Evolutionary conservation across 2,113 vertebrate genomes (phyloP), one percentile per base, ranked within the genome.

Genomic region (Melanostigma gelatinosum): DNA sequence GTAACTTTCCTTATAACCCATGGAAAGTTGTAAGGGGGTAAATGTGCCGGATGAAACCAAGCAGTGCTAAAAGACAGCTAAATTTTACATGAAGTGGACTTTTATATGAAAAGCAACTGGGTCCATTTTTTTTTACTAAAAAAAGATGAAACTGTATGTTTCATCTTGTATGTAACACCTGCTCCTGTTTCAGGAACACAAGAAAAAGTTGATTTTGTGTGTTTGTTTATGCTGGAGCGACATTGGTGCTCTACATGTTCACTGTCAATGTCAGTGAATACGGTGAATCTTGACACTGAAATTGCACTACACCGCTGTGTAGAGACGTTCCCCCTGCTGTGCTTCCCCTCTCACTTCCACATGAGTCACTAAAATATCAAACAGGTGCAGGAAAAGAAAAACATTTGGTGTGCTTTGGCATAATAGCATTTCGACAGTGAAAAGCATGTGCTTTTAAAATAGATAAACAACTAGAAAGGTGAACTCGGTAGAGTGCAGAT

Each of bases 361-460:
- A 71, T 6, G 0, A 40, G 64, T 36, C 46, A 69, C 34, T 55
- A 20, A 62, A 69, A 60, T 65, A 60, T 16, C 65, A 48, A 44
- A 75, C 55, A 42, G 42, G 78, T 75, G 64, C 57, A 75, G 64
- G 20, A 44, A 18, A 42, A 34, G 71, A 34, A 38, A 66, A 67
- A 66, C 34, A 50, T 60, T 38, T 38, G 22, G 40, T 8, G 15
- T 67, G 16, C 32, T 42, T 55, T 38, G 16, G n/a, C 13, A 20
- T 46, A 72, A 79, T 46, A 32, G 9, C 48, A 27, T 20, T 20
- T 57, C 8, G 4, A 6, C 24, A n/a, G 38, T 22, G n/a, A 22
- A 40, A 52, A 42, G 54, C 6, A 3, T 48, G 58, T n/a, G 11
- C 4, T 18, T 4, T 16, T 4, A 46, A 15, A 34, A 50, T 36